Conservation (phyloP, 64 coral and sea anemone genomes). For the Porites lutea region DNA sequence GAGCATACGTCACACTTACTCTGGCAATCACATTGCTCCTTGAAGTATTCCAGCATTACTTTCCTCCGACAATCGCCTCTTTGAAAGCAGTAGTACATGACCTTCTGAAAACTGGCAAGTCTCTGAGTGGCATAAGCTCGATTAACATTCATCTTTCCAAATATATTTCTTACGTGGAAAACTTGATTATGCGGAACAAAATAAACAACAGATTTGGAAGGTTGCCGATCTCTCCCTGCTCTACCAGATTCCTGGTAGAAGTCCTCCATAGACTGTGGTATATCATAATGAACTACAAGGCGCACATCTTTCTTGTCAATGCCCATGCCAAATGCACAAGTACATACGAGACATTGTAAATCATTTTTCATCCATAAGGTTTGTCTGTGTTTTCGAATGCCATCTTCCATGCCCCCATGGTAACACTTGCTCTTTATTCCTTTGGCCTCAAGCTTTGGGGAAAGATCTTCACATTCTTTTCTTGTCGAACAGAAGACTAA, state of each 20-base stretch:
- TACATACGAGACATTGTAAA: neutral
- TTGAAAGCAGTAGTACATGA: neutral
- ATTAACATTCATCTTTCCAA: too few species aligned
- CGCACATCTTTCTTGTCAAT: conserved; percentile 40
- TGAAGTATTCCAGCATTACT: neutral
- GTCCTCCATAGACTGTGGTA: neutral
- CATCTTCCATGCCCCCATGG: neutral
- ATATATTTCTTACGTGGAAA: too few species aligned
- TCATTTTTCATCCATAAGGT: neutral
- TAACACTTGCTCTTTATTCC: neutral
- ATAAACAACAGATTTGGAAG: neutral
- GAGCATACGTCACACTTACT: neutral
- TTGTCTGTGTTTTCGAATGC: neutral
- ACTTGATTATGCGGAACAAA: neutral
- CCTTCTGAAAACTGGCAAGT: too few species aligned
- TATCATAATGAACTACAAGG: neutral
- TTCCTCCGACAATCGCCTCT: neutral
- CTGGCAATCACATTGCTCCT: neutral
- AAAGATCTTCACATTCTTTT: neutral
- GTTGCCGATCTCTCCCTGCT: neutral
- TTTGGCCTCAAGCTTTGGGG: neutral
- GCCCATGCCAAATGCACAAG: conserved; percentile 43
- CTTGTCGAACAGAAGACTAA: conserved; percentile 2
- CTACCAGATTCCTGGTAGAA: conserved; percentile 41
- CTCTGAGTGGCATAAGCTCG: too few species aligned